Evolutionary conservation across 2,888 invertebrate genomes (phyloP).

Genomic region (Diplazon laetatorius): DNA sequence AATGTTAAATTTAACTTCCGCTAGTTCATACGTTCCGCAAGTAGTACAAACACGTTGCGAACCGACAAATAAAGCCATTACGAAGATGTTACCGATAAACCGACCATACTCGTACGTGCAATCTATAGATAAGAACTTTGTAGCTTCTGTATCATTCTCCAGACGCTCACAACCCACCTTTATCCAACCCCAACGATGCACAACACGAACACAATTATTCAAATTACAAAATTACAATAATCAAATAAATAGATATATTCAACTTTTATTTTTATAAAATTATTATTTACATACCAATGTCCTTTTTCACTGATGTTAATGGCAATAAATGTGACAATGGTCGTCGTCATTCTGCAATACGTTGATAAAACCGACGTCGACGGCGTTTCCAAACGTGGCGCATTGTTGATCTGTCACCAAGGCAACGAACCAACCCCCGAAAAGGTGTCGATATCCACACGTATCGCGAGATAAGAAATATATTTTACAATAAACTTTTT

Average conservation of each 20-base stretch:
- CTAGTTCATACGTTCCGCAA: background rate
- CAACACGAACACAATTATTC: background rate
- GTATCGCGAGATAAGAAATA: slow-evolving; percentile 47
- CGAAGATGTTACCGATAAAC: slow-evolving; percentile 9
- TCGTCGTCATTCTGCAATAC: background rate
- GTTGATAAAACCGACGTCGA: slow-evolving; percentile 58
- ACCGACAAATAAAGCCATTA: slow-evolving; percentile 25
- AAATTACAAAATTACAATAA: background rate
- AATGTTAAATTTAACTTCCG: slow-evolving; percentile 3
- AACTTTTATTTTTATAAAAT: background rate
- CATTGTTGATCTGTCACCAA: slow-evolving; percentile 80
- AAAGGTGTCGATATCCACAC: slow-evolving; percentile 79
- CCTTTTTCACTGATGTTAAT: background rate
- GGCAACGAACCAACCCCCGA: slow-evolving; percentile 74
- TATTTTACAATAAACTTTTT: slow-evolving; percentile 30
- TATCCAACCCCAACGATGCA: background rate
- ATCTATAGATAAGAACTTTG: slow-evolving; percentile 24
- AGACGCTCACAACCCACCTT: background rate
- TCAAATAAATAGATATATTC: background rate
- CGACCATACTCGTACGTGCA: slow-evolving; percentile 13
- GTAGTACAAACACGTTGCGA: slow-evolving; percentile 22
- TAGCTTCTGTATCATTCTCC: background rate
- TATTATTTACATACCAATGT: background rate
- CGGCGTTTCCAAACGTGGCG: slow-evolving; percentile 68
- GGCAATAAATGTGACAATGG: background rate